phyloP scores from a whole-genome alignment of 64 coral and sea anemone species.

The Porites lutea region DNA sequence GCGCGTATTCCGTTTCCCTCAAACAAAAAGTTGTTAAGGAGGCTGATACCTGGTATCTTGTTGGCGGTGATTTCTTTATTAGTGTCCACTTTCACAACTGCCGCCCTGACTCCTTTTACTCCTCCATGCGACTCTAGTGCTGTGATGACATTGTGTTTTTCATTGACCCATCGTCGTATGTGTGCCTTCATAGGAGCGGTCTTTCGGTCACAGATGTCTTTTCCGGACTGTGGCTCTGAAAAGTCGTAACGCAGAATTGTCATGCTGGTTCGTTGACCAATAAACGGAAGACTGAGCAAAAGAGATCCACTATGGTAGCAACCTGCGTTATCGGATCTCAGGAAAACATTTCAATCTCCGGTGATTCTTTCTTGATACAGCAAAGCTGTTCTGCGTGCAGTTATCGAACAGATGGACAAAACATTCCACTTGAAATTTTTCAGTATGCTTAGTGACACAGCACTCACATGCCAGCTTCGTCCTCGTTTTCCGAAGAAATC shows the following conservation, averaged over 20 bases:
- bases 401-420: conserved; percentile 41
- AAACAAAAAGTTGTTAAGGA: conserved; percentile 20
- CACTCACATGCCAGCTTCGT: conserved; percentile 63
- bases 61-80: neutral
- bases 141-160: neutral
- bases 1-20: neutral
- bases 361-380: conserved; percentile 43
- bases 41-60: conserved; percentile 21
- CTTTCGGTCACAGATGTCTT: conserved; percentile 42
- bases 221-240: conserved; percentile 23
- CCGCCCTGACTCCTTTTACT: neutral
- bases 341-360: neutral
- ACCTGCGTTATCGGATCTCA: conserved; percentile 43
- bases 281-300: neutral
- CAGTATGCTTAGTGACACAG: conserved; percentile 53
- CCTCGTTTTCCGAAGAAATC: conserved; percentile 55
- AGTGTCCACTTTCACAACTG: neutral
- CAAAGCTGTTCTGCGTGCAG: conserved; percentile 66
- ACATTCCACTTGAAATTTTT: conserved; percentile 38
- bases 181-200: conserved; percentile 47
- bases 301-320: conserved; percentile 57
- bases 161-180: conserved; percentile 38
- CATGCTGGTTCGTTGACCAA: neutral
- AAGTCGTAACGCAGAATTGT: conserved; percentile 12
- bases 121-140: conserved; percentile 46